These are phyloP conservation scores for Sebastes jordani DNA, from an alignment of 2,797 vertebrate species.

Conservation along the genomic window DNA sequence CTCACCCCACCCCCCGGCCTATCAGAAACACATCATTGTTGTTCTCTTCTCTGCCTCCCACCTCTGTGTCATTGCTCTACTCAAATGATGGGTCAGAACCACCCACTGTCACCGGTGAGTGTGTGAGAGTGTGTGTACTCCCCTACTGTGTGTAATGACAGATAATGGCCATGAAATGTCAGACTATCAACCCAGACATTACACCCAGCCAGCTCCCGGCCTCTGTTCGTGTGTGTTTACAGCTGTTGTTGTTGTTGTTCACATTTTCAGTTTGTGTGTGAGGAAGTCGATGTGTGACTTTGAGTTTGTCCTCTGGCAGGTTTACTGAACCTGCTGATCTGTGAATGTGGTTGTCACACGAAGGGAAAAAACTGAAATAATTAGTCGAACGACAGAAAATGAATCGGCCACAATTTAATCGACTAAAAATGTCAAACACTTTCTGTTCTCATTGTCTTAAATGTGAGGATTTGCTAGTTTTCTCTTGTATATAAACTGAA, in stretches of 20 bases:
- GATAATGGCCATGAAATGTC: conserved; percentile 73
- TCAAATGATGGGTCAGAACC: conserved; percentile 48
- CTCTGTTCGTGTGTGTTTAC: conserved; percentile 22
- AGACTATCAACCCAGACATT: conserved; percentile 52
- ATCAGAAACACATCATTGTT: conserved; percentile 30
- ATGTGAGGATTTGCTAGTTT: not conserved
- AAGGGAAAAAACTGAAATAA: not conserved
- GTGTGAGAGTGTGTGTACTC: conserved; percentile 16
- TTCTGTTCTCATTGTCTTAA: not conserved
- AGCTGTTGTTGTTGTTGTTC: conserved; percentile 3
- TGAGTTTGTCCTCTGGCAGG: conserved; percentile 31
- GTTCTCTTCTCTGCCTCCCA: conserved; percentile 9
- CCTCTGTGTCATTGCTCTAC: conserved; percentile 23
- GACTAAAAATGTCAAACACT: not conserved
- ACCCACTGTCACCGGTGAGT: not conserved
- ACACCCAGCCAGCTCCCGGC: conserved; percentile 21
- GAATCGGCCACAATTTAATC: not conserved
- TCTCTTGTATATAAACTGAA: not conserved
- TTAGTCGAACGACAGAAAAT: not conserved
- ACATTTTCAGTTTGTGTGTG: not conserved
- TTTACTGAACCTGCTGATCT: conserved; percentile 22
- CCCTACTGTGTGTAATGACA: conserved; percentile 60
- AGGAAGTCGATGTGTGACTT: conserved; percentile 25
- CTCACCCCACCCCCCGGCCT: not conserved
- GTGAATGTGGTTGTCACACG: not conserved